Evolutionary conservation across 2,113 vertebrate species (phyloP).

Genomic region (Prunella himalayana): DNA sequence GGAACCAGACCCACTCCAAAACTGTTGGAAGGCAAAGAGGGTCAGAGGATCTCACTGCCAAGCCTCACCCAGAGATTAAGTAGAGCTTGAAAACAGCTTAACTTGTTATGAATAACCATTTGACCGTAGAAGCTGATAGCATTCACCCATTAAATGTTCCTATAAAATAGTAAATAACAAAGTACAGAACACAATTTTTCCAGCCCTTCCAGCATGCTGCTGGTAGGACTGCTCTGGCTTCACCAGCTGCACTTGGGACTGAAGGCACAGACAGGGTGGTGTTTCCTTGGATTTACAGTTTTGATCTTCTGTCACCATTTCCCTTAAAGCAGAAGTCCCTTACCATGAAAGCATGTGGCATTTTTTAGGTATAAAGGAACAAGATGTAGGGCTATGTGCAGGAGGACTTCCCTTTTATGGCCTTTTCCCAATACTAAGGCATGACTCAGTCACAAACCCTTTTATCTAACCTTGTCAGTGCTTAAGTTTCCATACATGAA

Average conservation of each 20-base stretch:
- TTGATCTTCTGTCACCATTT: background rate
- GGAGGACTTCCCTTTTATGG: background rate
- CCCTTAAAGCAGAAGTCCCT: background rate
- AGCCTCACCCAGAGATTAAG: background rate
- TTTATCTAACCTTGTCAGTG: background rate
- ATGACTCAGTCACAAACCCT: background rate
- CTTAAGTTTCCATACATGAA: background rate
- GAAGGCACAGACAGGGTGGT: rapidly evolving
- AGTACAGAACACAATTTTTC: background rate
- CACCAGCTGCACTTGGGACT: rapidly evolving
- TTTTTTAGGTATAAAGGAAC: background rate
- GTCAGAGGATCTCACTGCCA: background rate
- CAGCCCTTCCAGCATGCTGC: rapidly evolving
- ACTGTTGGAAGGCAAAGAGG: background rate
- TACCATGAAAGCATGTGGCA: rapidly evolving
- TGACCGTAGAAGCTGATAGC: background rate
- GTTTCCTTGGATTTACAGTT: background rate
- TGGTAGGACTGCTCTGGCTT: rapidly evolving
- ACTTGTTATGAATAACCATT: background rate
- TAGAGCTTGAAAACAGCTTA: background rate
- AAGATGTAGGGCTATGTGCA: background rate
- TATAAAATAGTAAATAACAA: background rate
- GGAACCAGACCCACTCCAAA: background rate
- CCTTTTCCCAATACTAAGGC: background rate
- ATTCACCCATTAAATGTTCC: background rate